Base-by-base conservation (phyloP, 1,140 invertebrate species). In the Rhynchophorus ferrugineus region DNA sequence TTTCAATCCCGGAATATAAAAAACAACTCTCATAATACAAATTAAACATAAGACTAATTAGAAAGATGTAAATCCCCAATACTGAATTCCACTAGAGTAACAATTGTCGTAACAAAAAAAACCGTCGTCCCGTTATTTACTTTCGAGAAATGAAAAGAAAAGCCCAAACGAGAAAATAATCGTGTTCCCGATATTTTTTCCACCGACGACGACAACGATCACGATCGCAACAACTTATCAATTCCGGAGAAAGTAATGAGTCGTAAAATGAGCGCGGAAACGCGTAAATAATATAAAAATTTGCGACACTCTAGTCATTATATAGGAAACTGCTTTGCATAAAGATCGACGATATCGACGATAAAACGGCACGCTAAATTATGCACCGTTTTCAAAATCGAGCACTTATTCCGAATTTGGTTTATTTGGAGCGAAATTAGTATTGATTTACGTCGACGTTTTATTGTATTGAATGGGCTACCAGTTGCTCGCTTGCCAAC, bases 221-320 rank as follows among this genome's bases (percentile, higher is more conserved):
- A 41, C 44, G 50, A 36, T 51, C 47, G 21, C 34, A 58, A 45
- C 59, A 56, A 63, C 57, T 63, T 63, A 63, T 63, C 61, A 60
- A 61, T 63, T 61, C 61, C 61, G 58, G 56, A 51, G 53, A 54
- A 59, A 56, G 61, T 60, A 63, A 63, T 63, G 61, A 63, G 59
- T 63, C 61, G 61, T 63, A 61, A 63, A 63, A 63, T 59, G 57
- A 63, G 49, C 61, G 57, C 46, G 44, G 54, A 53, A 60, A 61
- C 59, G 54, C 58, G 59, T 63, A 63, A 63, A 63, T 63, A 63
- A 63, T 63, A 59, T 59, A 63, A 61, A 54, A 63, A 60, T 53
- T 63, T 57, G 59, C 60, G 61, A 57, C 61, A 57, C 52, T 54
- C 52, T 49, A 57, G 58, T 61, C 58, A 61, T 63, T 63, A 63